Base-by-base conservation (phyloP, 2,113 vertebrate genomes). In the Columbina picui region DNA sequence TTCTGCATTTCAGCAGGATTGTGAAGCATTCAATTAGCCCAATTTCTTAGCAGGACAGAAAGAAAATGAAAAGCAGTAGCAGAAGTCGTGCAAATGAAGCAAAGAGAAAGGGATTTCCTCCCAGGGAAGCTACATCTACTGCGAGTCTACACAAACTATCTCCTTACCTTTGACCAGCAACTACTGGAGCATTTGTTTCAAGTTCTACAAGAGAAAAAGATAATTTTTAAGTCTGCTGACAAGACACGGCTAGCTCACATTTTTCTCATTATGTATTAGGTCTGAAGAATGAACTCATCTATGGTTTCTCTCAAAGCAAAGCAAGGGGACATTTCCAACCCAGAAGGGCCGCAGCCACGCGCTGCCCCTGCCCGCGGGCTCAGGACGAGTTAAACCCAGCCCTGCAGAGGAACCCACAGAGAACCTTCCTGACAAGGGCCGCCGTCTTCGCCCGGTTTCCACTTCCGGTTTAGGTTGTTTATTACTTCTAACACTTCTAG, bases 91-190 rank as follows among this genome's bases (percentile, higher is more conserved):
- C n/a, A 93, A 43, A 4, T 32, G 78, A 84, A 77, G 77, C 52
- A 90, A 80, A 90, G 84, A 97, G 85, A 96, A 94, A 92, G 59
- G 16, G 68, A 85, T 19, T 75, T 50, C 64, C 41, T 93, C 87
- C 64, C 90, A 76, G 2, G 10, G 95, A 69, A 95, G 64, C 93
- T 96, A 7, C 2, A 77, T 93, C 96, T 93, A 95, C 59, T 79
- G 92, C 96, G 77, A 87, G 85, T 92, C 85, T 94, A 86, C 45
- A 92, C 79, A 93, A 93, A 95, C 81, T 87, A 92, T 96, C 93
- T 97, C 97, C 98, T 98, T 98, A 98, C 98, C 97, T 98, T 97
- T 98, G 97, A 95, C 97, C 97, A 97, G 98, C 96, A 95, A 97
- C 97, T 96, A 98, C 68, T 80, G 96, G 84, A 97, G 97, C 97